Base-by-base conservation (phyloP, 2,888 invertebrate genomes). In the Drosophila diplacantha region DNA sequence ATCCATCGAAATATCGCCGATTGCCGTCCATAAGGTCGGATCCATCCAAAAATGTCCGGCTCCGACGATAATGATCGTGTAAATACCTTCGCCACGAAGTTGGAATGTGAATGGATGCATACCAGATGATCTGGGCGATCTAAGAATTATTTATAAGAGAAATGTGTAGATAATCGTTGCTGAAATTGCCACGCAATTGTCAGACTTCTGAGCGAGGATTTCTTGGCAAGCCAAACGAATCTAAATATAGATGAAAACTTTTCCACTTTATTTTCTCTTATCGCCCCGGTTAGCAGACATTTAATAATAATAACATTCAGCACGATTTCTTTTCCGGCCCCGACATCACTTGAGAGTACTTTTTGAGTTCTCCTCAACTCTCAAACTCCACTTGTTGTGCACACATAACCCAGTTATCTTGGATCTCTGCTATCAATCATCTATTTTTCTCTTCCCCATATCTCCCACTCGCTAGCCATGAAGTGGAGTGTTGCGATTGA, bases 21-120 rank as follows among this genome's bases (percentile, higher is more conserved):
- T 64, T 29, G 49, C 58, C 63, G 53, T 49, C 74, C 51, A 68
- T 69, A 71, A 72, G 75, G 81, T 72, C 57, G 61, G 37, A 24
- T n/a, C 37, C 46, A 11, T 12, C 58, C 49, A n/a, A 41, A 65
- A 65, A 55, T 56, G 65, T 75, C 65, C 71, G 58, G 43, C 46
- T 39, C 50, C 20, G 43, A n/a, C 58, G 38, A 22, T 47, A 49
- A 67, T 59, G 31, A 55, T 38, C 65, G 58, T 72, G 79, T 72
- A 75, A 70, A 70, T 53, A 39, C 32, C 53, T 44, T 57, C 37
- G 38, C 43, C 37, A 53, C 49, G 31, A 44, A 52, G 20, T 39
- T 59, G 44, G 60, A 60, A 62, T 50, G 34, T 43, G 24, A 61
- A 61, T 61, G 29, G 61, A 22, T 35, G 34, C 43, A 43, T 32